Evolutionary conservation across 2,113 vertebrate genomes (phyloP).

Genomic region (Pomatostomus ruficeps): DNA sequence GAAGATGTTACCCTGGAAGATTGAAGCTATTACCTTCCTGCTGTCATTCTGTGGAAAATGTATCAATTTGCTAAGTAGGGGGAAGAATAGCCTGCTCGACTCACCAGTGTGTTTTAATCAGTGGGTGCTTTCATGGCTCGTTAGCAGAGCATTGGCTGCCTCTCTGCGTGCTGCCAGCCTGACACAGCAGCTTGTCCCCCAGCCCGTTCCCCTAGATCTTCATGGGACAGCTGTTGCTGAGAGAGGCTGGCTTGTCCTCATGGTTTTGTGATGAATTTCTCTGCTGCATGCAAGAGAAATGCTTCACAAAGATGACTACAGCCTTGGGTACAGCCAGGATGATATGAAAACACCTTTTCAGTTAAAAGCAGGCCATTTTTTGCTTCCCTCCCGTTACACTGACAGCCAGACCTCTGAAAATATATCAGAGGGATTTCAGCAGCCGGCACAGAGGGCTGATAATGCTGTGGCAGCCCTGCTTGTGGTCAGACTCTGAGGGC

Average conservation of each 20-base stretch:
- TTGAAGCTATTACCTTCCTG: neutral
- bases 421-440: neutral
- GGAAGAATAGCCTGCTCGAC: neutral
- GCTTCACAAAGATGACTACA: neutral
- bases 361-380: neutral
- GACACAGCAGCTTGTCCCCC: neutral
- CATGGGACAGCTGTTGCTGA: neutral
- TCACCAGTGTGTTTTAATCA: neutral
- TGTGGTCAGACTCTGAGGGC: neutral
- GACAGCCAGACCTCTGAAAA: neutral
- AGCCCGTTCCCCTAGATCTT: neutral
- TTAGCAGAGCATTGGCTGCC: neutral
- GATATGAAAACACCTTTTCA: neutral
- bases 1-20: neutral
- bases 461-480: neutral
- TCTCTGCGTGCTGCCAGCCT: neutral
- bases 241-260: neutral
- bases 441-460: fast-evolving
- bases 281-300: neutral
- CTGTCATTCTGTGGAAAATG: neutral
- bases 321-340: neutral
- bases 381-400: neutral
- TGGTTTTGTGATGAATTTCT: neutral
- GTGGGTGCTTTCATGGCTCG: neutral
- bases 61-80: neutral